Evolutionary conservation across 2,888 invertebrate genomes (phyloP), one percentile per base, ranked within the genome.

Genomic region (Cheilosia vulpina): DNA sequence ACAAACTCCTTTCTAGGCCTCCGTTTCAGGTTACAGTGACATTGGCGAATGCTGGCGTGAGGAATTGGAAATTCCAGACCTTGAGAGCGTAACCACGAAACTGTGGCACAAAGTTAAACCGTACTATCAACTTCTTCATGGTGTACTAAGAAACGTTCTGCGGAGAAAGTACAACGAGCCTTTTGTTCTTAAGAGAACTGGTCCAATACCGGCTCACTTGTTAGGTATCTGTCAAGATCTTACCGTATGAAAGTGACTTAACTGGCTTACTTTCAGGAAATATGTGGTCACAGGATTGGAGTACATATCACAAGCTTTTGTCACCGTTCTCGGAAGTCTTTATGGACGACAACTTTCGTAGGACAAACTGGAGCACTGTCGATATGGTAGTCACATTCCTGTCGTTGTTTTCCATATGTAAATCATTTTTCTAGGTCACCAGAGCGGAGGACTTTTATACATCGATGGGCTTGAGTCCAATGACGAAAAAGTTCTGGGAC

Each of bases 221-320:
- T 90, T 96, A 81, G 96, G 96, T 94, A 91, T 50, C 9, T 7
- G 2, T 41, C 2, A 6, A 55, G n/a, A 62, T 7, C 9, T 2
- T 34, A 34, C 13, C 24, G 11, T 21, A 9, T 24, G 3, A 34
- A 5, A 11, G 13, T 15, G 2, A 43, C 17, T 55, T 38, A 58
- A 43, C 19, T 2, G 2, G 15, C 15, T 60, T 60, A 13, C 21
- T 89, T 27, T 7, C 88, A 94, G 95, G 95, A 17, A 94, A 94
- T 89, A 93, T 96, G 91, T 96, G 96, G 96, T 93, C 94, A 0
- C 95, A 96, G 89, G 94, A 94, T 73, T 96, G 96, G 96, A 93
- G 93, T 34, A 89, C 94, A 0, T 89, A 96, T 11, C 89, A 93
- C 0, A 93, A 94, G 83, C 88, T 95, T 1, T 93, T 96, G 21